Evolutionary conservation across 1,140 invertebrate species (phyloP).

Genomic region (Globodera ellingtonae): DNA sequence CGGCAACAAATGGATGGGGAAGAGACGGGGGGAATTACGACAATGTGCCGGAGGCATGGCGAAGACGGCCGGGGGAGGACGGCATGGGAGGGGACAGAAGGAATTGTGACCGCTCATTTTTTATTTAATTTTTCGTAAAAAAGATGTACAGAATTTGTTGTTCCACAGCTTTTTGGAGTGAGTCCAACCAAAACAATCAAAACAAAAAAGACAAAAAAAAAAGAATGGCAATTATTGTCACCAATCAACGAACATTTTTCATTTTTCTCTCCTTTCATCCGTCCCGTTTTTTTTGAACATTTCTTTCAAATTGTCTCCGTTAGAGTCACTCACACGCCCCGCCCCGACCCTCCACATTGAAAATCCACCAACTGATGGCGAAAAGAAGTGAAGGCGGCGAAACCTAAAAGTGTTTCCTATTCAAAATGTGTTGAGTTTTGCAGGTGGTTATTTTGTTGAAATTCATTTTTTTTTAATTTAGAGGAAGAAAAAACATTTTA

Average conservation of each 20-base stretch:
- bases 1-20: not conserved
- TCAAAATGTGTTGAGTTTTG: no score
- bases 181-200: not conserved
- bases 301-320: no score
- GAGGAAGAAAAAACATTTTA: no score
- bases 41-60: slow-evolving; percentile 2
- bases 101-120: not conserved
- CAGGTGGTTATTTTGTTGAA: slow-evolving; percentile 3
- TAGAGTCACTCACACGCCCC: no score
- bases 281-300: no score
- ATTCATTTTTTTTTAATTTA: slow-evolving; percentile 10
- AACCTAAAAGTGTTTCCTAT: not conserved
- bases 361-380: slow-evolving; percentile 27
- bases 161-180: no score
- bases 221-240: not conserved
- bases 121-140: no score
- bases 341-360: not conserved
- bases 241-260: no score
- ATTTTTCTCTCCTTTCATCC: no score
- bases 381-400: slow-evolving; percentile 31
- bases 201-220: not conserved
- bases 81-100: not conserved
- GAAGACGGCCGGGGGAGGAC: not conserved
- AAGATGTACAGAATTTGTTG: no score
- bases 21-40: not conserved